Evolutionary conservation across 2,113 vertebrate species (phyloP), one percentile per base, ranked within the genome.

Genomic region (Arizona elegans): DNA sequence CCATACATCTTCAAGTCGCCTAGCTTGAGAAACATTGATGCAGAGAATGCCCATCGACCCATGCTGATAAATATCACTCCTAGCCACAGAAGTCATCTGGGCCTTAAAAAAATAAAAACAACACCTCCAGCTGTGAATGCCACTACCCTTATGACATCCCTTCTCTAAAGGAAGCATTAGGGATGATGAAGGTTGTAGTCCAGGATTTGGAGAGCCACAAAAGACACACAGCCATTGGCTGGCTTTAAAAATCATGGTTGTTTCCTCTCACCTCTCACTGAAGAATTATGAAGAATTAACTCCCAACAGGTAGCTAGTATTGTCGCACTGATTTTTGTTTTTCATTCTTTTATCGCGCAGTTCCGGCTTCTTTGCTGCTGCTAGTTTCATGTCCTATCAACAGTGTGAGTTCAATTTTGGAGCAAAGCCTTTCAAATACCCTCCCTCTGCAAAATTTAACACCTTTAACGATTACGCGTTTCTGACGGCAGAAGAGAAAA

Each of bases 401-500:
- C 99, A 99, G 94, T 99, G 99, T 86, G 99, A 99, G 97, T 99
- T 99, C 96, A 99, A 99, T 97, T 99, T 99, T 29, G 99, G 99
- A 97, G 98, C 98, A 97, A 99, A 99, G 95, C 98, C 99, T 95
- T 99, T 99, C 97, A 99, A 98, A 96, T 98, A 99, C 96, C 98
- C 98, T 47, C 99, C 99, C 0, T 95, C 98, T 33, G 96, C 98
- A 95, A 99, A 99, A 97, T 99, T 99, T 96, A 99, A 98, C 98
- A 99, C 99, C 96, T 99, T 99, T 96, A 99, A 99, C 86, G 99
- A 99, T 95, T 99, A 99, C 5, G 99, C 99, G 91, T 99, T 98
- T 12, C 97, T 99, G 90, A 98, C 98, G 93, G 98, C 98, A 90
- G 98, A 99, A 96, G 99, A 99, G 96, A 99, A 99, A 95, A 99